Evolutionary conservation across 2,113 vertebrate species (phyloP), one percentile per base, ranked within the genome.

Genomic region (Aramus guarauna): DNA sequence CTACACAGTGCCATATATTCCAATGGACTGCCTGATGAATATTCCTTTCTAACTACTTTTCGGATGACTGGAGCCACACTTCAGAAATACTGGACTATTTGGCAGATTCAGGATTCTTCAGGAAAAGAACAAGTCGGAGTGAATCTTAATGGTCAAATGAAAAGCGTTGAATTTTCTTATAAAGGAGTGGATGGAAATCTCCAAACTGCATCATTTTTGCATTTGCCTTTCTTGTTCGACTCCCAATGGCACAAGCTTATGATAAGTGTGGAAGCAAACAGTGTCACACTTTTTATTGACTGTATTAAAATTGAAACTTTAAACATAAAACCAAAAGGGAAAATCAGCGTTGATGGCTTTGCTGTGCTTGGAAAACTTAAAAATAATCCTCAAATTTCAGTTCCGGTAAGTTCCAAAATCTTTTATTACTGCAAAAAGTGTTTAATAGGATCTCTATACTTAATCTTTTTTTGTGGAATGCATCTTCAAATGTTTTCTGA

Each of bases 161-260:
- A 98, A 94, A 98, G 98, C 6, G 90, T 99, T 95, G 98, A 98
- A 68, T 99, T 99, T 86, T 98, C 98, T 29, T 99, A 99, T 80
- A 98, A 98, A 55, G 98, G 97, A 60, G 80, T 71, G 17, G 98
- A 99, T 56, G 97, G 98, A 74, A 97, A 39, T 78, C 97, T 95
- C 39, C 98, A 98, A 39, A 98, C 94, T 0, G 97, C 97, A 43
- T 97, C 96, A 22, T 99, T 99, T 97, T 94, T 98, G 30, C 97
- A 97, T 56, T 90, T 98, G 82, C 96, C 98, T 30, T 98, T 97
- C 88, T 97, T 99, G 47, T 99, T 99, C 94, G 98, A 99, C 92
- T 98, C 99, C 32, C 98, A 98, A 29, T 99, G 99, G 98, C 99
- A 99, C 97, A 98, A 98, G 55, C 72, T 99, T 83, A 98, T 98